Conservation (phyloP, 2,113 vertebrate genomes). For the Nanger granti region DNA sequence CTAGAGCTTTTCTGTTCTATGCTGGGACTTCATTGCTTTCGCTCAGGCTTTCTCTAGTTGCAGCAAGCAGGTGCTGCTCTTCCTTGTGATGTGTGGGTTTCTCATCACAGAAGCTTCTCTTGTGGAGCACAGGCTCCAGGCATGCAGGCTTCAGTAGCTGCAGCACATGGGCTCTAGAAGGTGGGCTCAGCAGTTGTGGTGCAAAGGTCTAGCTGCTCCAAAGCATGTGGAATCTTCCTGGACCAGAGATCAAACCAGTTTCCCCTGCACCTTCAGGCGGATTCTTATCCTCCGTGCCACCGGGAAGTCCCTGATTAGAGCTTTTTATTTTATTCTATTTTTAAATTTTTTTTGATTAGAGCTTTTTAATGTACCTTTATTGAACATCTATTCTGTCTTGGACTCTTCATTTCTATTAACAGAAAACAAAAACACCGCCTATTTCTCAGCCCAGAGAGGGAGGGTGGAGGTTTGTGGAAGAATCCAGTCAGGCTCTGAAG, state of each 20-base stretch:
- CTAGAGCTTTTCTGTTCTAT: neutral
- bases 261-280: neutral
- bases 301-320: neutral
- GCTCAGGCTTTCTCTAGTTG: neutral
- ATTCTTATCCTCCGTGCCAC: neutral
- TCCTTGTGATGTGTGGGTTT: neutral
- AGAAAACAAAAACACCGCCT: neutral
- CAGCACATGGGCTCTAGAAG: neutral
- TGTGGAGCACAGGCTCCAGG: neutral
- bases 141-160: neutral
- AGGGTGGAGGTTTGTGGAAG: neutral
- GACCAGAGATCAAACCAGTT: neutral
- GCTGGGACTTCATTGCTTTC: neutral
- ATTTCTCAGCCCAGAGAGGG: neutral
- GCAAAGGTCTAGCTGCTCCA: neutral
- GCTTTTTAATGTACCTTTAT: neutral
- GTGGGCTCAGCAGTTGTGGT: neutral
- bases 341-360: neutral
- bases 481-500: constrained; percentile 2
- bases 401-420: neutral
- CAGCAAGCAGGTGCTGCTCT: neutral
- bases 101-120: neutral
- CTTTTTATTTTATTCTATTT: neutral
- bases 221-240: neutral
- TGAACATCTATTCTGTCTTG: neutral